Base-by-base conservation (phyloP, 2,113 vertebrate genomes). In the Vidua macroura region DNA sequence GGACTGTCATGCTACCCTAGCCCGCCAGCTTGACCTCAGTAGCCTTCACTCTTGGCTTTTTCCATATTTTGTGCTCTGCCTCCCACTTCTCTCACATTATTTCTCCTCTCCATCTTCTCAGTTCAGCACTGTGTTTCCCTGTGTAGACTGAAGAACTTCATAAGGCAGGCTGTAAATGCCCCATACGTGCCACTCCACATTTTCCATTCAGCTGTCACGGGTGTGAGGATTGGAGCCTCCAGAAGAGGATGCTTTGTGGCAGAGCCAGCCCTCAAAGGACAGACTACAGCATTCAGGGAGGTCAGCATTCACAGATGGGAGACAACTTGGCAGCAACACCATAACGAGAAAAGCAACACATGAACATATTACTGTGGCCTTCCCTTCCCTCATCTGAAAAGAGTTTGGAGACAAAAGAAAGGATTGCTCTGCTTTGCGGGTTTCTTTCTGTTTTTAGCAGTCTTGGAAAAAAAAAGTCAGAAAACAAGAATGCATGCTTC, bases 371-470 rank as follows among this genome's bases (percentile, higher is more conserved):
- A 56, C 53, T 88, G 79, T n/a, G 63, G 83, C 83, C 48, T 79
- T 79, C 66, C 56, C 31, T 62, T 78, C 52, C 62, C 53, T 72
- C 67, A 44, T 46, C 31, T 80, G 72, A 37, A 80, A 75, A 48
- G 62, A 41, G 41, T 49, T 14, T 62, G 51, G 76, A 86, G 53
- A 43, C 30, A 86, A 63, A 95, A 95, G 28, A 93, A 95, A 88
- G 41, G 21, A 69, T 21, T 80, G 51, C 63, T 88, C 37, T 80
- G 59, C 46, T 88, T 56, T 49, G 58, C 0, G 21, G 21, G 15
- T 59, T 85, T 90, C 15, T 44, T 70, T 75, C 82, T 88, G 35
- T 17, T 88, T 88, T 92, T 53, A 92, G 67, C 41, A 76, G 31
- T 69, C 58, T 86, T 76, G 66, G 4, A 66, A 90, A 87, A 89